Evolutionary conservation across 2,888 invertebrate species (phyloP), one percentile per base, ranked within the genome.

Genomic region (Rotaria magnacalcarata): DNA sequence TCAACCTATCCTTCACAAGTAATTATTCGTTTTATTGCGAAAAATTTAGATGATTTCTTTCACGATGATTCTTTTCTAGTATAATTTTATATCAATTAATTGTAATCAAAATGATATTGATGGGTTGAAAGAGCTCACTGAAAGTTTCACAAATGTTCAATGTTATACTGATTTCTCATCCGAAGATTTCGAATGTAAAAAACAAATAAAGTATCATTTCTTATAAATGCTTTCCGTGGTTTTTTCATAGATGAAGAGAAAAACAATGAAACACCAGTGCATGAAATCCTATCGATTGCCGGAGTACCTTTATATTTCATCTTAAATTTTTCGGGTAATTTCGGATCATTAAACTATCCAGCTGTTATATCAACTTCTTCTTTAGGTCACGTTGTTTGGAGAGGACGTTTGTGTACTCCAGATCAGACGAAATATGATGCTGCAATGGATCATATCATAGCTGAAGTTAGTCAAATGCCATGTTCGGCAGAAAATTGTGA

Each of bases 141-240:
- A 80, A 47, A 24, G 47, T 24, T 80, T 47, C 4, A 43, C 14
- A n/a, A 6, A 80, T 24, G 34, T 80, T 24, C 21, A 80, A 47
- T 80, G 80, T 80, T 80, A 80, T n/a, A 80, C 80, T n/a, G 47
- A 80, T 11, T 43, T 80, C n/a, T 24, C 24, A 80, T 47, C 80
- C 10, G n/a, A 80, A 4, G 80, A 80, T 11, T 47, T 21, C 14
- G n/a, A 80, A 80, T 10, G 80, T 47, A 80, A 47, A 1, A 3
- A 43, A n/a, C 0, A 16, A 11, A 50, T 50, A 21, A 24, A 10
- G 24, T 27, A 67, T 67, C 27, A 27, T 10, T 67, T 67, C 19
- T 34, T 34, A 41, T 19, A 7, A 16, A n/a, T 80, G 47, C 14
- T 52, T 52, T 52, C 11, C 14, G 11, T 52, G 14, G 14, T 80